Conservation (phyloP, 2,888 invertebrate species). For the Ophonus ardosiacus region DNA sequence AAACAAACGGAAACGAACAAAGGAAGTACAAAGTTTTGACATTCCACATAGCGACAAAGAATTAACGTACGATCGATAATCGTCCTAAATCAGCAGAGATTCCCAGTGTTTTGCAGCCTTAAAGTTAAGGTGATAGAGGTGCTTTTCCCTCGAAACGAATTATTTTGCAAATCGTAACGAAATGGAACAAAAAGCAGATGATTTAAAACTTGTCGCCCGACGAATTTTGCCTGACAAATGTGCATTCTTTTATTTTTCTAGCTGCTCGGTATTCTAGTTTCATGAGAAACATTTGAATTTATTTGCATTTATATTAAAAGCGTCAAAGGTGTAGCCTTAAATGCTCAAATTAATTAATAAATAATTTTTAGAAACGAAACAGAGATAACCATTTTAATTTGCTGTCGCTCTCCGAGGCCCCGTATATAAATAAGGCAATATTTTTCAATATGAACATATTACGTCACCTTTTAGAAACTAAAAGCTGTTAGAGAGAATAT, state of each 20-base stretch:
- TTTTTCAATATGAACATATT: background rate
- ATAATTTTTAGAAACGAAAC: background rate
- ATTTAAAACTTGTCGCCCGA: conserved; percentile 47
- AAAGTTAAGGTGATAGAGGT: background rate
- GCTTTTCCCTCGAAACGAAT: conserved; percentile 11
- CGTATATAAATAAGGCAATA: background rate
- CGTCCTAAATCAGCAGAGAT: conserved; percentile 42
- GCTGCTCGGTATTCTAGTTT: conserved; percentile 26
- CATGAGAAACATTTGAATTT: conserved; percentile 50
- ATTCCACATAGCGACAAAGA: conserved; percentile 8
- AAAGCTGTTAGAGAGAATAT: too few species aligned
- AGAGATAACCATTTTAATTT: background rate
- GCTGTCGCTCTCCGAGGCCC: background rate
- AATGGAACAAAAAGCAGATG: conserved; percentile 46
- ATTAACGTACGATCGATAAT: conserved; percentile 47
- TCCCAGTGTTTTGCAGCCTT: background rate
- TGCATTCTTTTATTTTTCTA: conserved; percentile 39
- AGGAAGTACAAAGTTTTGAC: conserved; percentile 42
- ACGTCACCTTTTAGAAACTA: background rate
- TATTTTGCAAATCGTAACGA: conserved; percentile 48
- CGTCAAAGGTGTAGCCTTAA: conserved; percentile 42
- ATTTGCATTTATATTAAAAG: conserved; percentile 58
- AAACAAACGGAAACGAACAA: conserved; percentile 37
- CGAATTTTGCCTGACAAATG: conserved; percentile 46
- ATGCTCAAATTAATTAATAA: conserved; percentile 20